These are phyloP conservation scores for Propithecus coquereli DNA, from an alignment of 2,113 vertebrate genomes.

Conservation along the genomic window DNA sequence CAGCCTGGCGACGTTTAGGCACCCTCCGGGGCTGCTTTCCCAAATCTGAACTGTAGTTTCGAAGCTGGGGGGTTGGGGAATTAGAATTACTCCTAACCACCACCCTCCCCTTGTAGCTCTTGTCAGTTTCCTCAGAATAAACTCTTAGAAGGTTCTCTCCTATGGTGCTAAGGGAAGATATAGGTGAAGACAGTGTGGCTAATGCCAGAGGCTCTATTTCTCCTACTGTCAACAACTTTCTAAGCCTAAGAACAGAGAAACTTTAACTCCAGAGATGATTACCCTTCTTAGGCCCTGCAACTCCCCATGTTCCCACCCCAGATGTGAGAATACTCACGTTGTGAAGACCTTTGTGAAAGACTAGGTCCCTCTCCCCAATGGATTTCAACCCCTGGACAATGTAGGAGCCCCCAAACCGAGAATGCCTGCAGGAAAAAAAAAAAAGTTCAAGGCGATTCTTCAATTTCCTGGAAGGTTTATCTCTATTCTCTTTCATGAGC, in stretches of 20 bases:
- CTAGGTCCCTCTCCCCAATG: slow-evolving; percentile 91
- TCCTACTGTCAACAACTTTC: not conserved
- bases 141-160: not conserved
- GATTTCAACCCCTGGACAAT: slow-evolving; percentile 93
- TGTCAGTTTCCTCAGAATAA: not conserved
- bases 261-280: not conserved
- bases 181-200: not conserved
- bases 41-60: slow-evolving; percentile 90
- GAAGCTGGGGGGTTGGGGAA: slow-evolving; percentile 81
- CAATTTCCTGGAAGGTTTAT: not conserved
- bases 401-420: slow-evolving; percentile 94
- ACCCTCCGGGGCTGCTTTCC: slow-evolving; percentile 89
- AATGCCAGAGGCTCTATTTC: not conserved
- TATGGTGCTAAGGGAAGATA: not conserved
- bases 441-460: not conserved
- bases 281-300: fast-evolving
- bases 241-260: not conserved
- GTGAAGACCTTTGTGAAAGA: slow-evolving; percentile 94
- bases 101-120: not conserved
- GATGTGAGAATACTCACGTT: slow-evolving; percentile 80
- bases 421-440: slow-evolving; percentile 85
- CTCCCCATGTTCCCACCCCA: fast-evolving
- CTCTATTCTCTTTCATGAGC: not conserved
- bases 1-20: slow-evolving; percentile 85
- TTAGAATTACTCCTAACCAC: not conserved